A percentile compares a stretch with the other conserved stretches of the same genome.
These are phyloP conservation scores for Drosophila monieri DNA, from an alignment of 2,888 invertebrate species.

Conservation along the genomic window DNA sequence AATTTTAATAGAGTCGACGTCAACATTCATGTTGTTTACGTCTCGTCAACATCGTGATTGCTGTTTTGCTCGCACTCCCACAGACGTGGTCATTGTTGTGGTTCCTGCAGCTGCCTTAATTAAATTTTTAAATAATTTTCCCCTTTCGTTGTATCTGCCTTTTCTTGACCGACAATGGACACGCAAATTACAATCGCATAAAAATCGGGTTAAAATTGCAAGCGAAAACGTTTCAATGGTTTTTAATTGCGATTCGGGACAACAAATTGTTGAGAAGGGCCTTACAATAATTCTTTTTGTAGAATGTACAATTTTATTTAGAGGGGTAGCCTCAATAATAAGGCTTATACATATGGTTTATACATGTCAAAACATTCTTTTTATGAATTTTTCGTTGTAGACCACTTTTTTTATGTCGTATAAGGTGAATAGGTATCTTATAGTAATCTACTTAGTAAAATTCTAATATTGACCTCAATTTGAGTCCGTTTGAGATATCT, in stretches of 20 bases:
- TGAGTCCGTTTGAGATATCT: too few species aligned
- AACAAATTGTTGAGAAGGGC: not conserved
- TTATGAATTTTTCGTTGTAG: too few species aligned
- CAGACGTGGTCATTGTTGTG: slow-evolving; percentile 31
- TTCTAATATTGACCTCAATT: too few species aligned
- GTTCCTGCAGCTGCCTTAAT: slow-evolving; percentile 67
- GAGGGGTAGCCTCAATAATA: too few species aligned
- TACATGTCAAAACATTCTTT: too few species aligned
- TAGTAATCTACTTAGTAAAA: too few species aligned
- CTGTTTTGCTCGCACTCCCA: slow-evolving; percentile 27
- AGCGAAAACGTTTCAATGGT: slow-evolving; percentile 54
- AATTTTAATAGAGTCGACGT: slow-evolving; percentile 75
- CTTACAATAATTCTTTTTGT: not conserved
- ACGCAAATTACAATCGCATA: slow-evolving; percentile 73
- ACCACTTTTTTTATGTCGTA: too few species aligned
- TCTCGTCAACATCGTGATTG: slow-evolving; percentile 68
- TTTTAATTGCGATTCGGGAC: slow-evolving; percentile 69
- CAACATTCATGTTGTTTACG: slow-evolving; percentile 71
- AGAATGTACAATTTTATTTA: too few species aligned
- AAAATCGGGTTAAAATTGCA: slow-evolving; percentile 41
- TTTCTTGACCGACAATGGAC: slow-evolving; percentile 64
- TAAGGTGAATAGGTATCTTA: too few species aligned
- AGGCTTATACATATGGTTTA: too few species aligned
- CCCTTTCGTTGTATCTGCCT: slow-evolving; percentile 34
- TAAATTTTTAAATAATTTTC: slow-evolving; percentile 74